Evolutionary conservation across 2,797 vertebrate genomes (phyloP), one percentile per base, ranked within the genome.

Genomic region (Anas flavirostris): DNA sequence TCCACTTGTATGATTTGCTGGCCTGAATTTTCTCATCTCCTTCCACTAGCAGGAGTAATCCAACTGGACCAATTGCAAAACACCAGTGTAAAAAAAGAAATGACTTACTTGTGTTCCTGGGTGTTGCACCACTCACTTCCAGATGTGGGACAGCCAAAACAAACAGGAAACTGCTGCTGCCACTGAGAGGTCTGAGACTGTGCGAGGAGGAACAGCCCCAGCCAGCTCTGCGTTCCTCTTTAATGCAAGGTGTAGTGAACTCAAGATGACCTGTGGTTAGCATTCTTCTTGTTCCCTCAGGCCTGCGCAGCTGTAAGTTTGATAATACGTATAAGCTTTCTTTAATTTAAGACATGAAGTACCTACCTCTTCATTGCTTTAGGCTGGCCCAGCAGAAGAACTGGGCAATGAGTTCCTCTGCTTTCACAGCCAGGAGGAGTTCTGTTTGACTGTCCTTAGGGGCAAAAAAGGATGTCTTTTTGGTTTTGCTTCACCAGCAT

Each of bases 241-340:
- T 4, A 16, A 28, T 28, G 31, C 37, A 28, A 22, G 46, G 25
- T 39, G 18, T 10, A 26, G 18, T 0, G 11, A 62, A 16, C 46
- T 14, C 31, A 7, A 25, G 56, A 2, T 4, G 55, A 31, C 4
- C 1, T 1, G 5, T 41, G 3, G 31, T 60, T 3, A 16, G 50
- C 1, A 5, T 8, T 15, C 11, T 18, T 21, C 44, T 28, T n/a
- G n/a, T 16, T 69, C 56, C 62, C 16, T 19, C 1, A 1, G 18
- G 68, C 63, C 41, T 25, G 59, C 19, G 5, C 7, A 46, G 63
- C 68, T 80, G 4, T 52, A 15, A 33, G 41, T 58, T 2, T 44
- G 23, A 7, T 14, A n/a, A 8, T 3, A 12, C 0, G 3, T 11
- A 25, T 18, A 6, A 23, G 22, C 9, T 19, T n/a, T 19, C 21